A percentile compares a stretch with the other conserved stretches of the same genome.
Conservation (phyloP, 1,140 invertebrate species). For the Harlomillsia oculata region DNA sequence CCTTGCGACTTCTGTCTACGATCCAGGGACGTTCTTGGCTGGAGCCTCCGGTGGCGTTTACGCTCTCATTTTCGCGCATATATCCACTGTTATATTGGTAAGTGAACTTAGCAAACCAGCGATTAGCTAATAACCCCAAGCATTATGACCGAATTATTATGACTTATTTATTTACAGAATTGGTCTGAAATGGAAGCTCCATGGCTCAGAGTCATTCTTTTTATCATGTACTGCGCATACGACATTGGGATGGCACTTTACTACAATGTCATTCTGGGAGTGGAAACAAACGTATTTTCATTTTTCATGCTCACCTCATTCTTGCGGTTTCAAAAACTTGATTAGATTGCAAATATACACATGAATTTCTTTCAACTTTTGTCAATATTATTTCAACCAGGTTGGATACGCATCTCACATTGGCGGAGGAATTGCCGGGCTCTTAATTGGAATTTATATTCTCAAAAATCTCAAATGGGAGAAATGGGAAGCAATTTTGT, state of each 20-base stretch:
- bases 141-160: too few relatives aligned
- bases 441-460: slow-evolving; percentile 49
- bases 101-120: slow-evolving; percentile 5
- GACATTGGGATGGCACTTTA: slow-evolving; percentile 44
- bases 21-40: slow-evolving; percentile 43
- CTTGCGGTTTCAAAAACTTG: too few relatives aligned
- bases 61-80: slow-evolving; percentile 49
- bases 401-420: slow-evolving; percentile 47
- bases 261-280: slow-evolving; percentile 35
- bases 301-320: too few relatives aligned
- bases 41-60: slow-evolving; percentile 59
- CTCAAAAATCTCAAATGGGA: slow-evolving; percentile 49
- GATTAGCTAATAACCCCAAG: neutral
- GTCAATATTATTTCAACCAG: too few relatives aligned
- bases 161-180: slow-evolving; percentile 39
- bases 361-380: too few relatives aligned
- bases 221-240: slow-evolving; percentile 34
- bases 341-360: too few relatives aligned
- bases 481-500: slow-evolving; percentile 42
- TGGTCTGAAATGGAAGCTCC: slow-evolving; percentile 47
- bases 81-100: slow-evolving; percentile 52
- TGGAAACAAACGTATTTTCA: slow-evolving; percentile 24
- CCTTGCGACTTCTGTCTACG: slow-evolving; percentile 42
- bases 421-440: slow-evolving; percentile 48
- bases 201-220: slow-evolving; percentile 57